Percentiles rank a stretch among this genome's conserved stretches.
Conservation (phyloP, 1,140 invertebrate species). For the Panagrolaimus sp. region DNA sequence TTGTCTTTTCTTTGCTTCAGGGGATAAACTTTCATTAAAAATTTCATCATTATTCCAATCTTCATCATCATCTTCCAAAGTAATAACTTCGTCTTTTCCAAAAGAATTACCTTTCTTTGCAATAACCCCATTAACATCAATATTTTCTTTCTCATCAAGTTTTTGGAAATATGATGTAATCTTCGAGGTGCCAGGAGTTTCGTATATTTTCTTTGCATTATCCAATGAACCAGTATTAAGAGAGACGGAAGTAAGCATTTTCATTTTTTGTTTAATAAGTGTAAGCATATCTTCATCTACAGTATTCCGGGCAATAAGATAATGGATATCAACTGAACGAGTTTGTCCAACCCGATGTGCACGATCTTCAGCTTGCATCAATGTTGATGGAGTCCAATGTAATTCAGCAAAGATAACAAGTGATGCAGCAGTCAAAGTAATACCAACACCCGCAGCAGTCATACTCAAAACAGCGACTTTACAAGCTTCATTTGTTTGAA, state of each 20-base stretch:
- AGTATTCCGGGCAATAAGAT: conserved; percentile 79
- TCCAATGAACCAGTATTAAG: conserved; percentile 33
- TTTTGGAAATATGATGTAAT: conserved; percentile 23
- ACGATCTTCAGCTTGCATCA: conserved; percentile 86
- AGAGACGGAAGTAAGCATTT: conserved; percentile 44
- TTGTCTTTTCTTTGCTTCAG: no score
- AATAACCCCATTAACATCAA: no score
- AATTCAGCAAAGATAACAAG: conserved; percentile 91
- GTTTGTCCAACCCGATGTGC: conserved; percentile 87
- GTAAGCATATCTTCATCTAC: conserved; percentile 82
- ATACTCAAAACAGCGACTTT: conserved; percentile 81
- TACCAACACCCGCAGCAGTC: conserved; percentile 76
- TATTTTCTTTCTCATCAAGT: no score
- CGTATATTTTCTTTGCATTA: neutral
- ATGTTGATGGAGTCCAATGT: conserved; percentile 93
- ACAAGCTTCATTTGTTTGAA: conserved; percentile 70
- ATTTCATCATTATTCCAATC: no score
- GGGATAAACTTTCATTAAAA: no score
- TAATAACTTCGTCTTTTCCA: no score
- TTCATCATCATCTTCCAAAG: no score
- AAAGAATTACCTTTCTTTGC: no score
- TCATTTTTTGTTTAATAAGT: conserved; percentile 44
- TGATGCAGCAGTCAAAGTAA: conserved; percentile 83
- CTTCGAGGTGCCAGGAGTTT: neutral
- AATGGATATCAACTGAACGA: conserved; percentile 69